Evolutionary conservation across 2,113 vertebrate genomes (phyloP), one percentile per base, ranked within the genome.

Genomic region (Planiliza haematocheilus): DNA sequence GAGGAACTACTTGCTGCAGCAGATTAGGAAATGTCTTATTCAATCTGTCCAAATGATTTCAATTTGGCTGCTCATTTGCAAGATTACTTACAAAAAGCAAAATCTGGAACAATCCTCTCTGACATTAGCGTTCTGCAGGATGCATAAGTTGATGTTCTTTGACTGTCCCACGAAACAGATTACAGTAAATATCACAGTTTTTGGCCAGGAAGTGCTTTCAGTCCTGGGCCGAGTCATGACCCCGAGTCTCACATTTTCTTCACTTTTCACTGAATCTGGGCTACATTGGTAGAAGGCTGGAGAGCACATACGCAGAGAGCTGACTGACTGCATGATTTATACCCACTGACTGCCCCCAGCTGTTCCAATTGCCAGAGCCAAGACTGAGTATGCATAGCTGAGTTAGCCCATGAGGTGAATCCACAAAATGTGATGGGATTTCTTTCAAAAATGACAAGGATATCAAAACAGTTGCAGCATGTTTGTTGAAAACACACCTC

Each of bases 321-420:
- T 85, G 82, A 86, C 74, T 80, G 30, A 79, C 85, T 76, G 79
- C 61, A 68, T 91, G 92, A 93, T 93, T 93, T 93, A 93, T 93
- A 88, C 83, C 83, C 73, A 87, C 76, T 90, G 91, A 93, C 91
- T 93, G 87, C 92, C 88, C 83, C 93, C 93, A 92, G 91, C 92
- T 94, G 93, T 89, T 91, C 67, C 87, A 76, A 88, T 65, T 48
- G 71, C 83, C 70, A 59, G 81, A 88, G 91, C 91, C 91, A 89
- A 88, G 85, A 78, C 76, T 82, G 78, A 91, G 87, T 86, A 89
- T 89, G 89, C 89, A 83, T 81, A 86, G 88, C 83, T 79, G 84
- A 91, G 88, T 72, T 69, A 85, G 84, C 77, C 82, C 60, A 56
- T 66, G 78, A 85, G 79, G 79, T 61, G 20, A 86, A 83, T 79